Evolutionary conservation across 2,888 invertebrate genomes (phyloP).

Genomic region (Drosophila nr. perissopoda): DNA sequence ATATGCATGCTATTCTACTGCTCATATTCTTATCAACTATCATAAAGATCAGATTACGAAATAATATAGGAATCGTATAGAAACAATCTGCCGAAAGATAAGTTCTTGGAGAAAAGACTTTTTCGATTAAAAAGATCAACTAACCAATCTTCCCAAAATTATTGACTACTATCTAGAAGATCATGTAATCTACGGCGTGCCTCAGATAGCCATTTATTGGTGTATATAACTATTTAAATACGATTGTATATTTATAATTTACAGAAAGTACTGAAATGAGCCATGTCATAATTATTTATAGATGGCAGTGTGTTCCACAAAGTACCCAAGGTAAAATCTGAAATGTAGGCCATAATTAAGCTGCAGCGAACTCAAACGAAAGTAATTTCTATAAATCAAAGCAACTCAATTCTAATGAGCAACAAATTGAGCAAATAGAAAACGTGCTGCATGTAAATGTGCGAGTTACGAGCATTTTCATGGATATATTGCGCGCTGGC

Average conservation of each 20-base stretch:
- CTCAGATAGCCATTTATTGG: fast-evolving
- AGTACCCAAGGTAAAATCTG: not conserved
- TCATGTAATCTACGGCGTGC: fast-evolving
- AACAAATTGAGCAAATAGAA: constrained; percentile 30
- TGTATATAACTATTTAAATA: not conserved
- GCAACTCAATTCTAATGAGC: constrained; percentile 25
- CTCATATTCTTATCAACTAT: not conserved
- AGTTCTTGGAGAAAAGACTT: not conserved
- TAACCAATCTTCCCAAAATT: not conserved
- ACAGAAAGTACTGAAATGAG: not conserved
- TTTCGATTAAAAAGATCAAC: not conserved
- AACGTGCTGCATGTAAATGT: constrained; percentile 51
- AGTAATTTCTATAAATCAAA: constrained; percentile 40
- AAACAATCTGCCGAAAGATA: not conserved
- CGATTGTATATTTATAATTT: not conserved
- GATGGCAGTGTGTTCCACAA: not conserved
- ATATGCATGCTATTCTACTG: no score
- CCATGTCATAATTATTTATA: not conserved
- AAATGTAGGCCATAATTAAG: not conserved
- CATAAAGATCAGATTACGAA: not conserved
- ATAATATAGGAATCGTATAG: not conserved
- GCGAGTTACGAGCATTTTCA: constrained; percentile 8
- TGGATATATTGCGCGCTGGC: constrained; percentile 19
- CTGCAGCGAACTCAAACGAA: not conserved
- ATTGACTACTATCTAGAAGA: not conserved